phyloP scores from a whole-genome alignment of 2,113 vertebrate species.

The Phaetusa simplex region DNA sequence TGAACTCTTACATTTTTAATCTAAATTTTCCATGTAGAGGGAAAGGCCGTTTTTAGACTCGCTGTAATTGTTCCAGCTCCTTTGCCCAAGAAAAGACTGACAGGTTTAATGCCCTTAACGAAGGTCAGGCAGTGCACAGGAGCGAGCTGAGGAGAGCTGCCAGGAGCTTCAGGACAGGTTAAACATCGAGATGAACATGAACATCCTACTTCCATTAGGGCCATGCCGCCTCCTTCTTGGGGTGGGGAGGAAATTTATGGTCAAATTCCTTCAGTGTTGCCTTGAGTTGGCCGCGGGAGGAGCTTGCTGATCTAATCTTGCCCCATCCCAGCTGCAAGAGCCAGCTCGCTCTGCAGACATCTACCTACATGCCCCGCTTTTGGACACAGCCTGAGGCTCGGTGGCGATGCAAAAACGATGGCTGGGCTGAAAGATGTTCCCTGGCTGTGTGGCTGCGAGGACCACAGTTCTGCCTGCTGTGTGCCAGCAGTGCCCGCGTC shows the following conservation, averaged over 20 bases:
- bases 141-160: not conserved
- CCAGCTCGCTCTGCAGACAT: not conserved
- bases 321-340: not conserved
- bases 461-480: rapidly evolving
- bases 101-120: not conserved
- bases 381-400: not conserved
- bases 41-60: conserved; percentile 19
- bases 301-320: not conserved
- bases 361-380: not conserved
- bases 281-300: not conserved
- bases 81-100: not conserved
- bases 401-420: not conserved
- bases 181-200: not conserved
- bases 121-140: not conserved
- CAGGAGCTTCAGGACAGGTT: not conserved
- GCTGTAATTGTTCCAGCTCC: not conserved
- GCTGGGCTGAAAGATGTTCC: rapidly evolving
- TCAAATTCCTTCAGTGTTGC: not conserved
- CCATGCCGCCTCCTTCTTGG: not conserved
- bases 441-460: not conserved
- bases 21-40: not conserved
- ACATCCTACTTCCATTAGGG: not conserved
- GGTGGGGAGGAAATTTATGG: not conserved
- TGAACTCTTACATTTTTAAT: conserved; percentile 40
- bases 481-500: not conserved